phyloP scores from a whole-genome alignment of 2,888 invertebrate species.

The Drosophila neonasuta region DNA sequence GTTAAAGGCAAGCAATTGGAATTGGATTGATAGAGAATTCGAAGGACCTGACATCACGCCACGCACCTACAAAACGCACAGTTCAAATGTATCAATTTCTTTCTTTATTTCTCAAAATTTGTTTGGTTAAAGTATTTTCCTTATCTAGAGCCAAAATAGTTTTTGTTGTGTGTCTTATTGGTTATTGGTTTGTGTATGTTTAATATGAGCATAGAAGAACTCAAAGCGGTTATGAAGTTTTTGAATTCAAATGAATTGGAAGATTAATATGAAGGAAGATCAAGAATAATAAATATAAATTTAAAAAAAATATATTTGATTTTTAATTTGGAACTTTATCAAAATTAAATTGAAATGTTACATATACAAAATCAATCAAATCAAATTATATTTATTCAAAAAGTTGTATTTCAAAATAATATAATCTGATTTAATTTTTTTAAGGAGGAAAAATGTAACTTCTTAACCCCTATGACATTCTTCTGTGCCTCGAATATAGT shows the following conservation, averaged over 20 bases:
- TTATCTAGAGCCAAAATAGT: conserved; percentile 72
- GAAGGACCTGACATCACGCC: conserved; percentile 26
- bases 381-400: too few species aligned
- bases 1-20: conserved; percentile 38
- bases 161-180: conserved; percentile 51
- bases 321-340: too few species aligned
- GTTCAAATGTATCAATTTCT: conserved; percentile 6
- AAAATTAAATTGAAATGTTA: too few species aligned
- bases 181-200: conserved; percentile 25
- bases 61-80: conserved; percentile 34
- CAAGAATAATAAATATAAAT: too few species aligned
- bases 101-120: not conserved
- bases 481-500: not conserved
- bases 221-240: conserved; percentile 5
- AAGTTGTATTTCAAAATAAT: too few species aligned
- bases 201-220: conserved; percentile 15
- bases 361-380: too few species aligned
- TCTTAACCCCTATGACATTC: conserved; percentile 2
- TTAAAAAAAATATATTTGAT: too few species aligned
- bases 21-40: conserved; percentile 14
- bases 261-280: too few species aligned
- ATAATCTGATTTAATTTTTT: not conserved
- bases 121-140: conserved; percentile 20
- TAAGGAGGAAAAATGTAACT: not conserved
- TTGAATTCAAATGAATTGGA: too few species aligned